phyloP scores from a whole-genome alignment of 2,797 vertebrate species.

The Pelobates cultripes region DNA sequence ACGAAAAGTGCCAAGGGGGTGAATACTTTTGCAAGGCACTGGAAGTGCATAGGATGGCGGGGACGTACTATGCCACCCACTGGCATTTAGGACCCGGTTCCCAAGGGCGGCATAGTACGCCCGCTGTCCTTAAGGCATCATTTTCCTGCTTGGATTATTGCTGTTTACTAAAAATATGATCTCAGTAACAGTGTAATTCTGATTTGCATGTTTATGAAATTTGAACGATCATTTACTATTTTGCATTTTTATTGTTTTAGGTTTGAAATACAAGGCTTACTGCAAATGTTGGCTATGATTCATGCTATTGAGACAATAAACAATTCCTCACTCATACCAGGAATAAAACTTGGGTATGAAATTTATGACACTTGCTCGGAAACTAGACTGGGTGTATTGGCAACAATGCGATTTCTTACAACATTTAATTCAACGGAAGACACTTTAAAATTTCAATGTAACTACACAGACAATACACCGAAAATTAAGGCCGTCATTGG shows the following conservation, averaged over 20 bases:
- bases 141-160: background rate
- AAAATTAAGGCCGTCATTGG: constrained; percentile 79
- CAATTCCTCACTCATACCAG: constrained; percentile 73
- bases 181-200: background rate
- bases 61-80: too few relatives aligned
- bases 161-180: background rate
- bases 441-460: constrained; percentile 67
- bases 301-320: constrained; percentile 83
- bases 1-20: too few relatives aligned
- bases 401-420: constrained; percentile 71
- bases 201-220: background rate
- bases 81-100: too few relatives aligned
- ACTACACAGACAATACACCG: constrained; percentile 64
- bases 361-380: constrained; percentile 85
- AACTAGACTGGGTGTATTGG: constrained; percentile 78
- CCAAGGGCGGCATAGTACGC: too few relatives aligned
- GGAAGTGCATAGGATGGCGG: too few relatives aligned
- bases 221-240: too few relatives aligned
- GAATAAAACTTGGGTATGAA: constrained; percentile 80
- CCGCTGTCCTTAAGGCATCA: too few relatives aligned
- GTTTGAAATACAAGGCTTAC: constrained; percentile 72
- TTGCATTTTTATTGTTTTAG: constrained; percentile 66
- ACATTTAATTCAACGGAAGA: constrained; percentile 64
- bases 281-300: constrained; percentile 79
- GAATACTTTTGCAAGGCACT: too few relatives aligned